Evolutionary conservation across 2,888 invertebrate species (phyloP).

Genomic region (Sylvicola fuscatus): DNA sequence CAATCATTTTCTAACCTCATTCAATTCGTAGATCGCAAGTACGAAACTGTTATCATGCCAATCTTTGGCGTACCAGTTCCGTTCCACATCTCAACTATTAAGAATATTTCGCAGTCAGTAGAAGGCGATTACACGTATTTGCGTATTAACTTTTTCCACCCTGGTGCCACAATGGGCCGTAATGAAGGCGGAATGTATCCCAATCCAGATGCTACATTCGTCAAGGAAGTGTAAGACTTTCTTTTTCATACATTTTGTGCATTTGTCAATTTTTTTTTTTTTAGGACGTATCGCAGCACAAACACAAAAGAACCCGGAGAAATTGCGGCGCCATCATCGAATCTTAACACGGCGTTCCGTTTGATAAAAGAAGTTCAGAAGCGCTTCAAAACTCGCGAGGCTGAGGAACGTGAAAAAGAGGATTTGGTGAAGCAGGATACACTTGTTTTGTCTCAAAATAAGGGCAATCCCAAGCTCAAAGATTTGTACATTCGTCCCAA

Average conservation of each 20-base stretch:
- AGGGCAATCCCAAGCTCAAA: slow-evolving; percentile 94
- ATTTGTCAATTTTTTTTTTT: slow-evolving; percentile 8
- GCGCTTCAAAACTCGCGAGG: slow-evolving; percentile 93
- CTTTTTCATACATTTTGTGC: slow-evolving; percentile 1
- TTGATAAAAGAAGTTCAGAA: slow-evolving; percentile 99
- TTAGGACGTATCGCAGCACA: slow-evolving; percentile 83
- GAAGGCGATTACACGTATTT: slow-evolving; percentile 99
- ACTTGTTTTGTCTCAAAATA: slow-evolving; percentile 77
- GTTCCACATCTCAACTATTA: slow-evolving; percentile 97
- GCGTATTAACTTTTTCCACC: slow-evolving; percentile 95
- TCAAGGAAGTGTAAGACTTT: slow-evolving; percentile 79
- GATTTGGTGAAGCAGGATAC: slow-evolving; percentile 98
- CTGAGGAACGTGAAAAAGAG: slow-evolving; percentile 96
- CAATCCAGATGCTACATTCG: slow-evolving; percentile 89
- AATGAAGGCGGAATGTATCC: slow-evolving; percentile 82
- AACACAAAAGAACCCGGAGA: slow-evolving; percentile 97
- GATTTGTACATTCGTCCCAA: slow-evolving; percentile 98
- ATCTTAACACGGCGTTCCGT: slow-evolving; percentile 90
- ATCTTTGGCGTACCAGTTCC: slow-evolving; percentile 92
- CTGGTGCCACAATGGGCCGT: slow-evolving; percentile 88
- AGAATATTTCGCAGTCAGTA: slow-evolving; percentile 95
- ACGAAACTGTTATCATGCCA: slow-evolving; percentile 95
- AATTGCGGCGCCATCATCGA: slow-evolving; percentile 80
- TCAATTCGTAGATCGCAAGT: slow-evolving; percentile 60
- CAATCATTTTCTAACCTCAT: slow-evolving; percentile 1